A percentile compares a stretch with the other conserved stretches of the same genome.
Evolutionary conservation across 1,140 invertebrate species (phyloP).

Genomic region (Lordiphosa collinella): DNA sequence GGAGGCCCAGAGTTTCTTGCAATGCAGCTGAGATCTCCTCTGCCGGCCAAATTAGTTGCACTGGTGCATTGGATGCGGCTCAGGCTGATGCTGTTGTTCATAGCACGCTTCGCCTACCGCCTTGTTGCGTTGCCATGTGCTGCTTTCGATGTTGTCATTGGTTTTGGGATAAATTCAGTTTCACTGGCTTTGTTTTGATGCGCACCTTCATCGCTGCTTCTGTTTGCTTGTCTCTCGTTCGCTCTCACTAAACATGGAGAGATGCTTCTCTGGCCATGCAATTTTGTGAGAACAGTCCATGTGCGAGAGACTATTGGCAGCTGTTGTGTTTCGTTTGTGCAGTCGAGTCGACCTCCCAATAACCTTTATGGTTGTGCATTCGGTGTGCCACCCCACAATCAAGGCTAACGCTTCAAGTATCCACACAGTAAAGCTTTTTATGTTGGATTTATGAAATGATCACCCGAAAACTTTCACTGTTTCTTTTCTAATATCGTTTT

Average conservation of each 20-base stretch:
- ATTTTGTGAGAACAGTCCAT: conserved; percentile 16
- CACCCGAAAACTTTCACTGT: too few relatives aligned
- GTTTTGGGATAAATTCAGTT: conserved; percentile 28
- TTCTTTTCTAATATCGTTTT: too few relatives aligned
- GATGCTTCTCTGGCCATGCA: conserved; percentile 1
- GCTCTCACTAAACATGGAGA: conserved; percentile 24
- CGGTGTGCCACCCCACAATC: not conserved
- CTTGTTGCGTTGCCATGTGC: conserved; percentile 18
- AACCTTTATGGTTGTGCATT: conserved; percentile 5
- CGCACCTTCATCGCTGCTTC: conserved; percentile 42
- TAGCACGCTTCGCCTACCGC: not conserved
- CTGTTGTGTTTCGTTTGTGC: conserved; percentile 17
- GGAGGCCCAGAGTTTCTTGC: too few relatives aligned
- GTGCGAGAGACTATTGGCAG: conserved; percentile 6
- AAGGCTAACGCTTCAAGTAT: not conserved
- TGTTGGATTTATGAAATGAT: too few relatives aligned
- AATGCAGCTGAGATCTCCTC: too few relatives aligned
- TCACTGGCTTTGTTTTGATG: conserved; percentile 57
- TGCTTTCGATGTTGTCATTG: conserved; percentile 35
- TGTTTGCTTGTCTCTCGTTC: conserved; percentile 19
- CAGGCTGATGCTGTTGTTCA: not conserved
- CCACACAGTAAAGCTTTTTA: not conserved
- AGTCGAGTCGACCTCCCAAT: conserved; percentile 1
- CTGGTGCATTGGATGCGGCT: not conserved
- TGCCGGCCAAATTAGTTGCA: not conserved